Conservation (phyloP, 2,797 vertebrate species). For the Rachycentron canadum region DNA sequence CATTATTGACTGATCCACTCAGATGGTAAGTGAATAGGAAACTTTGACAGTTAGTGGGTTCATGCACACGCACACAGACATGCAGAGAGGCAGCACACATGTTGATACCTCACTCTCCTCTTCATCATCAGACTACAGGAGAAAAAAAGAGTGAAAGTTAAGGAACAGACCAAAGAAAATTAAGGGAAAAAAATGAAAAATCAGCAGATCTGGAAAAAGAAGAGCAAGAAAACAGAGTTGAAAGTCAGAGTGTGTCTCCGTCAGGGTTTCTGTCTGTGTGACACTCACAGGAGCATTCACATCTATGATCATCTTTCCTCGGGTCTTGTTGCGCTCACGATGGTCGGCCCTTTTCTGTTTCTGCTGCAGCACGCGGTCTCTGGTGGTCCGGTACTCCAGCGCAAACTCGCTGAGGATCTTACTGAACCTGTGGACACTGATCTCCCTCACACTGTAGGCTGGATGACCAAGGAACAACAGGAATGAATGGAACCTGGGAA, state of each 20-base stretch:
- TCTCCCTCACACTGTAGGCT: constrained; percentile 90
- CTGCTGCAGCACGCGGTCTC: constrained; percentile 95
- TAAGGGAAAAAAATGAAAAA: constrained; percentile 19
- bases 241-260: constrained; percentile 2
- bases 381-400: constrained; percentile 94
- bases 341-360: constrained; percentile 95
- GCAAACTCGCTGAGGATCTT: constrained; percentile 96
- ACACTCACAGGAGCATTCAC: constrained; percentile 85
- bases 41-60: constrained; percentile 37
- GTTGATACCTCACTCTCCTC: constrained; percentile 92
- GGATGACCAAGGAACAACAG: constrained; percentile 94
- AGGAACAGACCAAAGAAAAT: constrained; percentile 37
- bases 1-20: neutral
- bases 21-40: constrained; percentile 33
- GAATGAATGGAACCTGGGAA: constrained; percentile 92
- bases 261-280: neutral
- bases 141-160: constrained; percentile 58
- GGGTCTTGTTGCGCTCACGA: constrained; percentile 95
- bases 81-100: constrained; percentile 48
- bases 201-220: neutral
- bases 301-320: constrained; percentile 97
- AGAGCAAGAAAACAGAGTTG: neutral
- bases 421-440: constrained; percentile 95
- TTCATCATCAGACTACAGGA: constrained; percentile 92
- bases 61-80: constrained; percentile 58